Evolutionary conservation across 1,140 invertebrate species (phyloP).

Genomic region (Papilio machaon): DNA sequence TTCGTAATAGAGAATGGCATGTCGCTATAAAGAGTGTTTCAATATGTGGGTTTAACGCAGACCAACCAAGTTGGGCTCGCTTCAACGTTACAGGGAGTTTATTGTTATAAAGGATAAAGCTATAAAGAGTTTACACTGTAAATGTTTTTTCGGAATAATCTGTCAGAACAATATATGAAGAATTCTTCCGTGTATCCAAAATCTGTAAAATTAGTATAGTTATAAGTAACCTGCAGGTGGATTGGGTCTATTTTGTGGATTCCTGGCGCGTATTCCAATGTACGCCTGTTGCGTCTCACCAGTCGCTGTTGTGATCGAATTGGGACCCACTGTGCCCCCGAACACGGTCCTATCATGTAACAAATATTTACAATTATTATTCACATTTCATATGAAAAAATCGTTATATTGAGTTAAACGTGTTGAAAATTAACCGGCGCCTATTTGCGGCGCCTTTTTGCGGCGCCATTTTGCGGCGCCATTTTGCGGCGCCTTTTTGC

Average conservation of each 20-base stretch:
- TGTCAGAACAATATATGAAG: background rate
- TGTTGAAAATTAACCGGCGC: background rate
- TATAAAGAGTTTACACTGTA: too few species aligned
- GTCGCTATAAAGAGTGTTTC: too few species aligned
- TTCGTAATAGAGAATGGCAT: too few species aligned
- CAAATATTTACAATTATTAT: background rate
- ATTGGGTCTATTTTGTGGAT: conserved; percentile 61
- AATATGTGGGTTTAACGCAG: too few species aligned
- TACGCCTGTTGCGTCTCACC: conserved; percentile 86
- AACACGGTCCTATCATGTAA: conserved; percentile 87
- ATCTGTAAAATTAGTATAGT: background rate
- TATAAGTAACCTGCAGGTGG: conserved; percentile 57
- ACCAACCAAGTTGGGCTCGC: too few species aligned
- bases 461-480: too few species aligned
- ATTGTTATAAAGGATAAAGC: too few species aligned
- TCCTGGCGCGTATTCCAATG: conserved; percentile 88
- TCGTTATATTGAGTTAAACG: background rate
- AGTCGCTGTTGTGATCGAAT: conserved; percentile 84
- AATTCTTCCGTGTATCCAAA: background rate
- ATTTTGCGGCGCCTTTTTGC: too few species aligned
- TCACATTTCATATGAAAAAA: background rate
- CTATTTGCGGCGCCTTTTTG: background rate
- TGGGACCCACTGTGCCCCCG: conserved; percentile 89
- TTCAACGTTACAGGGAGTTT: too few species aligned
- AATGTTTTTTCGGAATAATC: background rate